These are phyloP conservation scores for Calcarius lapponicus DNA, from an alignment of 2,797 vertebrate species.

Conservation along the genomic window DNA sequence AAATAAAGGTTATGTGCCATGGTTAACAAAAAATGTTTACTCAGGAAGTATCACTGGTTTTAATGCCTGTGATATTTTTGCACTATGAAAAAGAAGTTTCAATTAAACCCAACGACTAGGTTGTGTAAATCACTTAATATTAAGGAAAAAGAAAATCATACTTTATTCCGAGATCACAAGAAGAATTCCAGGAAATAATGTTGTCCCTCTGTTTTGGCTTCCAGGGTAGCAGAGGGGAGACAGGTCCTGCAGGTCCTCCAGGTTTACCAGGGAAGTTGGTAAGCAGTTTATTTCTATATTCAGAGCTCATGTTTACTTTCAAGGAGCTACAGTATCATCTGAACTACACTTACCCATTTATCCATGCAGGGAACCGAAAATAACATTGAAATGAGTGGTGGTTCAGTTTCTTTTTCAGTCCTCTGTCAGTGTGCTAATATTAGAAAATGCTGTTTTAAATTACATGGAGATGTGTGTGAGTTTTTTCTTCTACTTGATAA, in stretches of 20 bases:
- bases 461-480: background rate
- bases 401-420: background rate
- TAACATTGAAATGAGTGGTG: background rate
- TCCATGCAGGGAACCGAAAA: background rate
- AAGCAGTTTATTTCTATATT: constrained; percentile 59
- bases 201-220: constrained; percentile 1
- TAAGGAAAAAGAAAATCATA: background rate
- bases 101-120: background rate
- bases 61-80: background rate
- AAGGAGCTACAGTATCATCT: background rate
- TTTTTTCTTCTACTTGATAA: background rate
- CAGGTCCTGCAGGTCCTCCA: constrained; percentile 84
- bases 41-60: background rate
- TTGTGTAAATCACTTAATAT: background rate
- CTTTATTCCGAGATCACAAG: background rate
- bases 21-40: background rate
- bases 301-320: background rate
- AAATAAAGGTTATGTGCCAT: background rate
- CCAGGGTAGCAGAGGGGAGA: constrained; percentile 87
- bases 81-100: background rate
- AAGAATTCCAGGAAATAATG: constrained; percentile 6
- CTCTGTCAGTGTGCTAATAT: constrained; percentile 10
- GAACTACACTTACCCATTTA: background rate
- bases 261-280: constrained; percentile 90
- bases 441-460: constrained; percentile 4